A percentile compares a stretch with the other conserved stretches of the same genome.
phyloP scores from a whole-genome alignment of 2,113 vertebrate species.

The Mugil cephalus region DNA sequence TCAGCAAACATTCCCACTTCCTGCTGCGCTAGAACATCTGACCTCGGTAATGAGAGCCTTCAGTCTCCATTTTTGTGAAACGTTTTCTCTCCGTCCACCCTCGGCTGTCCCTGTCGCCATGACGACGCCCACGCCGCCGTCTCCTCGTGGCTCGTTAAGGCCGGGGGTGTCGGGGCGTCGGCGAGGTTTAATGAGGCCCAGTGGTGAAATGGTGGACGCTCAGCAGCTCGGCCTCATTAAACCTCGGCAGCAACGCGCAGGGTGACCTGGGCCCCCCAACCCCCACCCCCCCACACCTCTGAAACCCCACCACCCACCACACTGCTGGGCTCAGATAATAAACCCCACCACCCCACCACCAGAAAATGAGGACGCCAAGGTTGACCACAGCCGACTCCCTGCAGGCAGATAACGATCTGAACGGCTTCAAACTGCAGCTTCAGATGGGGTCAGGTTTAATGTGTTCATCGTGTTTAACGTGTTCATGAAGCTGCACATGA shows the following conservation, averaged over 20 bases:
- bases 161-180: background rate
- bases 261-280: background rate
- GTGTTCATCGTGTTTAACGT: too few relatives aligned
- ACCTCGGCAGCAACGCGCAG: background rate
- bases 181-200: slow-evolving; percentile 32
- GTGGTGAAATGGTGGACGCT: background rate
- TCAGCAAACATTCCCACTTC: background rate
- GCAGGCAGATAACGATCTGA: slow-evolving; percentile 39
- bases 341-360: slow-evolving; percentile 2
- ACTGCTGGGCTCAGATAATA: background rate
- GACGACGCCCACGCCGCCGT: slow-evolving; percentile 44
- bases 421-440: background rate
- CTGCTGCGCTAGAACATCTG: background rate
- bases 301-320: slow-evolving; percentile 8
- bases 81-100: background rate
- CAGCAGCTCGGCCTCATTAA: slow-evolving; percentile 36
- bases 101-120: slow-evolving; percentile 24
- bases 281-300: background rate
- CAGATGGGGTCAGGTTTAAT: background rate
- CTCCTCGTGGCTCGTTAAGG: slow-evolving; percentile 23
- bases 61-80: slow-evolving; percentile 30
- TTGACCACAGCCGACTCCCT: slow-evolving; percentile 3
- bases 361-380: background rate
- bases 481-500: too few relatives aligned
- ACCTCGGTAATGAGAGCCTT: slow-evolving; percentile 13